A percentile compares a stretch with the other conserved stretches of the same genome.
These are phyloP conservation scores for Sinonovacula constricta DNA, from an alignment of 1,140 invertebrate genomes.

Conservation along the genomic window DNA sequence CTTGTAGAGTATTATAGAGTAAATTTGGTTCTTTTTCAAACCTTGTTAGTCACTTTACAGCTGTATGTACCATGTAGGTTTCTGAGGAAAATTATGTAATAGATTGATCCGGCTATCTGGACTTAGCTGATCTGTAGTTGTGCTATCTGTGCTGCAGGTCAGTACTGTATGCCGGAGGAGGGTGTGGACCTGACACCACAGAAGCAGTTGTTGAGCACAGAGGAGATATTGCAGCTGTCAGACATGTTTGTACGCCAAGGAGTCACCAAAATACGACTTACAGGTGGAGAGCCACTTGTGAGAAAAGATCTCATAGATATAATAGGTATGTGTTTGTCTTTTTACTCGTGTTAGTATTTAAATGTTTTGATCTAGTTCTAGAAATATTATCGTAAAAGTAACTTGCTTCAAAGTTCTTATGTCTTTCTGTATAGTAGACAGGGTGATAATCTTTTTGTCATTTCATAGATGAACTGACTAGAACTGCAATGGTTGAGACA, in stretches of 20 bases:
- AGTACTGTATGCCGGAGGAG: slow-evolving; percentile 98
- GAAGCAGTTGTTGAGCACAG: slow-evolving; percentile 87
- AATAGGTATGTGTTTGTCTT: slow-evolving; percentile 82
- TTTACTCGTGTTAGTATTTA: too few relatives aligned
- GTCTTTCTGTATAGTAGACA: too few relatives aligned
- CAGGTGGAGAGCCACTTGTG: slow-evolving; percentile 97
- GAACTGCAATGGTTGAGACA: too few relatives aligned
- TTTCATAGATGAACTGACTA: too few relatives aligned
- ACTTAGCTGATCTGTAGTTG: slow-evolving; percentile 16
- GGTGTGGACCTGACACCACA: slow-evolving; percentile 88
- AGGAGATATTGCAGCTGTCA: slow-evolving; percentile 90
- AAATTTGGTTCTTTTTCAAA: background rate
- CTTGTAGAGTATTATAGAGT: background rate
- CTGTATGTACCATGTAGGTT: background rate
- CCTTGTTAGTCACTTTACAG: background rate
- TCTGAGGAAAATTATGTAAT: background rate
- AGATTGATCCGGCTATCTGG: background rate
- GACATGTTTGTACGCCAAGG: slow-evolving; percentile 93
- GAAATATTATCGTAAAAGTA: too few relatives aligned
- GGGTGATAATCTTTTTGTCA: too few relatives aligned
- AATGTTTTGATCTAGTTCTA: too few relatives aligned
- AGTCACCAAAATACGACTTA: slow-evolving; percentile 94
- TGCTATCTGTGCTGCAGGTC: slow-evolving; percentile 85
- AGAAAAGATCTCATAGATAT: slow-evolving; percentile 91
- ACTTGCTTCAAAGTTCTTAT: too few relatives aligned